Evolutionary conservation across 2,888 invertebrate species (phyloP).

Genomic region (Ctena decussata): DNA sequence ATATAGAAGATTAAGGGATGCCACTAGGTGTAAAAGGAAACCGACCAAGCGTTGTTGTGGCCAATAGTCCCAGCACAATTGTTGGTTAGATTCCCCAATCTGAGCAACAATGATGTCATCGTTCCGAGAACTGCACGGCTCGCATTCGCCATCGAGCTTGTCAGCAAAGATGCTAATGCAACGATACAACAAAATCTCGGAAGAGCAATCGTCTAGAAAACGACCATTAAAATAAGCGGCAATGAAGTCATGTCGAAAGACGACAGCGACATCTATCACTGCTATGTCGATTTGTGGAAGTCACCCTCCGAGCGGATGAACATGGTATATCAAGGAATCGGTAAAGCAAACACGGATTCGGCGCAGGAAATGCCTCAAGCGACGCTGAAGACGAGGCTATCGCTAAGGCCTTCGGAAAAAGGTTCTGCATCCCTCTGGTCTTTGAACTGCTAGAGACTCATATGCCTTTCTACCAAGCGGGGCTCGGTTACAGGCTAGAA

Average conservation of each 20-base stretch:
- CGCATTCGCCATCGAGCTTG: constrained; percentile 56
- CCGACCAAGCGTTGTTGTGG: constrained; percentile 43
- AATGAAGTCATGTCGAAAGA: constrained; percentile 39
- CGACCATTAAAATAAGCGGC: constrained; percentile 55
- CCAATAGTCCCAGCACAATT: constrained; percentile 40
- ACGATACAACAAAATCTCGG: constrained; percentile 55
- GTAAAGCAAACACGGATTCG: constrained; percentile 47
- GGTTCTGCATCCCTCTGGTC: constrained; percentile 56
- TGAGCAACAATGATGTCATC: constrained; percentile 21
- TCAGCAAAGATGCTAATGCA: constrained; percentile 42
- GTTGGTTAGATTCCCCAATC: constrained; percentile 61
- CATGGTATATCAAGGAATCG: constrained; percentile 59
- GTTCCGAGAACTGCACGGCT: constrained; percentile 40
- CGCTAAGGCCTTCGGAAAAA: constrained; percentile 50
- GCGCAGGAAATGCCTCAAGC: constrained; percentile 15
- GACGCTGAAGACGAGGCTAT: constrained; percentile 46
- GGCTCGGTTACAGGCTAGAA: constrained; percentile 55
- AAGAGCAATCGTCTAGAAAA: constrained; percentile 60
- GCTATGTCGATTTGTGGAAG: constrained; percentile 41
- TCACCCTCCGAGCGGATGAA: neutral
- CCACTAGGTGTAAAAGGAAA: constrained; percentile 56
- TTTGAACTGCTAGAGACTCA: neutral
- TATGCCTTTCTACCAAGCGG: constrained; percentile 48
- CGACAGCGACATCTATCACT: constrained; percentile 49
- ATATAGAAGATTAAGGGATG: constrained; percentile 26